These are phyloP conservation scores for Pithys albifrons DNA, from an alignment of 2,113 vertebrate species.

Conservation along the genomic window DNA sequence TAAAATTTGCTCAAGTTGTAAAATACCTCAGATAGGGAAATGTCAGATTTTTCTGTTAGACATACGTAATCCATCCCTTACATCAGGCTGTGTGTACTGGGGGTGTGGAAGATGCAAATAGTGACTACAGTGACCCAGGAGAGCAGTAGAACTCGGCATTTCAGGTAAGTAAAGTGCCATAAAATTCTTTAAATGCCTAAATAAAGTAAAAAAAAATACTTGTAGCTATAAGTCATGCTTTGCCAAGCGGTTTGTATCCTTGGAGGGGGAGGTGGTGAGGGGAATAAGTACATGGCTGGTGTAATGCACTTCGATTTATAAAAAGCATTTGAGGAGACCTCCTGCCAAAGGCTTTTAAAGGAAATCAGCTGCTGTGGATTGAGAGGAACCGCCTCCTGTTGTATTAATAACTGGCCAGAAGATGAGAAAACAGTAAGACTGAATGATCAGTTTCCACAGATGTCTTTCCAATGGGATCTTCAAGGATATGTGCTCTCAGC, in stretches of 20 bases:
- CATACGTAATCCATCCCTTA: background rate
- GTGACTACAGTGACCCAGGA: background rate
- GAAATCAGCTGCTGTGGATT: slow-evolving; percentile 16
- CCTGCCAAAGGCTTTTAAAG: slow-evolving; percentile 49
- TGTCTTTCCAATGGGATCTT: background rate
- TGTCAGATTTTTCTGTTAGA: background rate
- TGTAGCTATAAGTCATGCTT: background rate
- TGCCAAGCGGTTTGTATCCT: background rate
- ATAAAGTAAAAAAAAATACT: background rate
- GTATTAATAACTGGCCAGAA: slow-evolving; percentile 42
- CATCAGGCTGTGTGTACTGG: background rate
- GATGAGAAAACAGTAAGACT: background rate
- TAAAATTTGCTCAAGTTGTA: background rate
- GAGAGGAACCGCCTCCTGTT: background rate
- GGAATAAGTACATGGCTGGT: background rate
- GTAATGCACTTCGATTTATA: slow-evolving; percentile 53
- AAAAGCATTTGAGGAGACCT: slow-evolving; percentile 33
- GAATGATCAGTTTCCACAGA: background rate
- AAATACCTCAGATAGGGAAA: background rate
- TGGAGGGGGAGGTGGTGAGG: background rate
- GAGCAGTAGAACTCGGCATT: background rate
- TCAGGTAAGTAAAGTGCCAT: background rate
- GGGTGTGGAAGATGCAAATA: background rate
- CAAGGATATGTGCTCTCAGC: background rate
- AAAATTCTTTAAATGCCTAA: background rate